These are phyloP conservation scores for Leptopilina clavipes DNA, from an alignment of 1,140 invertebrate species.

Conservation along the genomic window DNA sequence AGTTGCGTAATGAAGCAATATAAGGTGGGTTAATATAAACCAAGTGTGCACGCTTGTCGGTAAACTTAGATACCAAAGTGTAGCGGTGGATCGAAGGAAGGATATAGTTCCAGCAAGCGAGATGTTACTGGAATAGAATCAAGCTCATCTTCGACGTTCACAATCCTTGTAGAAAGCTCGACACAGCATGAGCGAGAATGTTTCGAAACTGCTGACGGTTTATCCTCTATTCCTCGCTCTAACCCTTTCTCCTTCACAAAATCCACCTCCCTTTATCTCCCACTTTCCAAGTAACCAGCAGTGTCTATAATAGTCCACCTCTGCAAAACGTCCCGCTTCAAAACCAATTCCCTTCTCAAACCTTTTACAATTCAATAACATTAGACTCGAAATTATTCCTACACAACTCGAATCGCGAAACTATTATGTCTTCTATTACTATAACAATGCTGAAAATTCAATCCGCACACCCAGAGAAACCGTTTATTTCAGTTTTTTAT, in stretches of 20 bases:
- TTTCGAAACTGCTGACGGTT: slow-evolving; percentile 60
- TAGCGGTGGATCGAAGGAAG: slow-evolving; percentile 53
- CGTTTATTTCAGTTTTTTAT: too few species aligned
- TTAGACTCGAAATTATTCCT: too few species aligned
- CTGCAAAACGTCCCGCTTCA: slow-evolving; percentile 66
- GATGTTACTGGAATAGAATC: slow-evolving; percentile 57
- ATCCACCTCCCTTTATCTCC: slow-evolving; percentile 40
- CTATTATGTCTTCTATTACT: too few species aligned
- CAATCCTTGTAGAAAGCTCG: slow-evolving; percentile 45
- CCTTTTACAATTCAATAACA: slow-evolving; percentile 54
- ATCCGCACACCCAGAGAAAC: too few species aligned
- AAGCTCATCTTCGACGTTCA: slow-evolving; percentile 46
- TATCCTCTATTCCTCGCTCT: slow-evolving; percentile 31
- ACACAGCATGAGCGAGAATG: slow-evolving; percentile 52
- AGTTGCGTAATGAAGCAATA: slow-evolving; percentile 65
- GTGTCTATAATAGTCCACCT: slow-evolving; percentile 66
- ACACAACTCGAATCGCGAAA: too few species aligned
- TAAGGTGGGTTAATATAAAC: slow-evolving; percentile 68
- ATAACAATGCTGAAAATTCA: too few species aligned
- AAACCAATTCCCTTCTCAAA: slow-evolving; percentile 58
- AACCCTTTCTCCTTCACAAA: slow-evolving; percentile 34
- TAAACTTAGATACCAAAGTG: slow-evolving; percentile 62
- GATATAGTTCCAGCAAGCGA: slow-evolving; percentile 60
- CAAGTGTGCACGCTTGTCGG: slow-evolving; percentile 66
- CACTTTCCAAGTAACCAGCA: slow-evolving; percentile 65